These are phyloP conservation scores for Hyles vespertilio DNA, from an alignment of 1,140 invertebrate species.

Conservation along the genomic window DNA sequence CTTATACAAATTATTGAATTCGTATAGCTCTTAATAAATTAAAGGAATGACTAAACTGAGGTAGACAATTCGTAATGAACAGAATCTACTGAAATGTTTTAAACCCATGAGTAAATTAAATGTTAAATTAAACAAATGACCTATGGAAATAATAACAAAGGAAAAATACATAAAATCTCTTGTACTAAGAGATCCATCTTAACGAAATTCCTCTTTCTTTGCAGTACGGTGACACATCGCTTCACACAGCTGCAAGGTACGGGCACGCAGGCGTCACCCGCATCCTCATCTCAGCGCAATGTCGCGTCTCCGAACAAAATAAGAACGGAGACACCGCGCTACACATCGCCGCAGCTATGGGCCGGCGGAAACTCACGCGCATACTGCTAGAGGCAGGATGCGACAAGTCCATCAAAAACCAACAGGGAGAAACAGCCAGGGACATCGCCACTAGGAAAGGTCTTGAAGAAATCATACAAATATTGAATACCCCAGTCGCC, in stretches of 20 bases:
- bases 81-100: no score
- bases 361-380: constrained; percentile 91
- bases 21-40: no score
- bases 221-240: constrained; percentile 95
- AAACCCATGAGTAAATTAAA: no score
- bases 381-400: constrained; percentile 93
- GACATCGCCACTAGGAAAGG: constrained; percentile 94
- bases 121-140: no score
- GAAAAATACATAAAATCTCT: neutral
- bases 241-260: constrained; percentile 95
- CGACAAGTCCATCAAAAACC: constrained; percentile 87
- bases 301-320: constrained; percentile 92
- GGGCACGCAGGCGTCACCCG: constrained; percentile 97
- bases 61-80: no score
- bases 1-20: no score
- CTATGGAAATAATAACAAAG: no score
- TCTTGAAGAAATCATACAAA: constrained; percentile 86
- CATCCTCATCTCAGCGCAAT: constrained; percentile 93
- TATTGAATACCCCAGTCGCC: constrained; percentile 80
- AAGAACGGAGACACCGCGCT: constrained; percentile 97
- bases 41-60: no score
- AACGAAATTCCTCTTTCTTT: constrained; percentile 36
- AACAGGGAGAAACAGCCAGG: constrained; percentile 93
- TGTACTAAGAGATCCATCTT: neutral
- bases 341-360: constrained; percentile 96